A percentile compares a stretch with the other conserved stretches of the same genome.
These are phyloP conservation scores for Pemphredon lugubris DNA, from an alignment of 2,888 invertebrate species.

Conservation along the genomic window DNA sequence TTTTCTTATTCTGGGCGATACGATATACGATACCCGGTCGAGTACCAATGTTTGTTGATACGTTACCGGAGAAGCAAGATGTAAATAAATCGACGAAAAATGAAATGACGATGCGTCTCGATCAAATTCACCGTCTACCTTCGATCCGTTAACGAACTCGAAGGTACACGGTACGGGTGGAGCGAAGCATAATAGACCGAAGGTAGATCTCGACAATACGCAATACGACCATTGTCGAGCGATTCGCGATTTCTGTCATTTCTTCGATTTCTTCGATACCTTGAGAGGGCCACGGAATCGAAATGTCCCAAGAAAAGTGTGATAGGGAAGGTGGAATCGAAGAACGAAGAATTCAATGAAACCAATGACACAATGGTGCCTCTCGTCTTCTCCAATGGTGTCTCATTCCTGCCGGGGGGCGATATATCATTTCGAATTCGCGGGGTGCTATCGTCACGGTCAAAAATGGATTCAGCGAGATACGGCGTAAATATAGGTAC, in stretches of 20 bases:
- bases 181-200: neutral
- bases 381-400: constrained; percentile 19
- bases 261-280: no score
- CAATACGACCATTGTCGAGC: neutral
- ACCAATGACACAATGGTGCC: constrained; percentile 49
- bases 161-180: neutral
- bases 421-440: constrained; percentile 27
- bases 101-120: no score
- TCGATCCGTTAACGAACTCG: constrained; percentile 9
- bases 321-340: constrained; percentile 21
- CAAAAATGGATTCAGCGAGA: no score
- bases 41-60: no score
- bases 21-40: no score
- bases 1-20: no score
- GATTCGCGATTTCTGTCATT: no score
- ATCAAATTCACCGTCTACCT: neutral
- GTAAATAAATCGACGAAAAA: no score
- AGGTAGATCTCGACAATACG: neutral
- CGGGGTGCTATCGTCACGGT: neutral
- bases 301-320: constrained; percentile 14
- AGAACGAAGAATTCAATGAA: constrained; percentile 59
- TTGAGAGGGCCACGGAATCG: no score
- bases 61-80: no score
- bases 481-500: no score
- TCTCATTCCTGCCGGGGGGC: constrained; percentile 11